Evolutionary conservation across 2,797 vertebrate genomes (phyloP), one percentile per base, ranked within the genome.

Genomic region (Martes flavigula): DNA sequence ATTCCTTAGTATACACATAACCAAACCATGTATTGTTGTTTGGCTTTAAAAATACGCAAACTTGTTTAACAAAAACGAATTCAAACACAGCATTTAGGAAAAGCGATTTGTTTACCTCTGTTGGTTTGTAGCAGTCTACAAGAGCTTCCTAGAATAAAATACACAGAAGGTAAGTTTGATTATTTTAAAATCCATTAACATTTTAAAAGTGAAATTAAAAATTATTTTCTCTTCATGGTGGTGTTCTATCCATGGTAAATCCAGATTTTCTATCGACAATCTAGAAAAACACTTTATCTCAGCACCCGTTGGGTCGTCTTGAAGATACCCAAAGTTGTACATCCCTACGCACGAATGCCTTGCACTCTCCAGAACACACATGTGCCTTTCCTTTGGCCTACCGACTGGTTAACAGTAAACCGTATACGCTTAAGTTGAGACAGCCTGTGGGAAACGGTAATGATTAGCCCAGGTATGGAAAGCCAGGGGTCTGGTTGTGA

Each of bases 81-180:
- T 90, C 0, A 3, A 92, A 35, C 95, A 97, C 23, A 81, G 62
- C 86, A 97, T 97, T 98, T 98, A 97, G 88, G 83, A 98, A 97
- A 98, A 98, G 78, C 64, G 14, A 93, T 88, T 91, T 98, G 98
- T 98, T 99, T 99, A 99, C 99, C 99, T 99, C 99, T 99, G 99
- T 99, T 98, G 99, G 99, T 99, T 99, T 99, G 99, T 99, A 99
- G 99, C 99, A 99, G 99, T 99, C 99, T 99, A 98, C 99, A 98
- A 99, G 98, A 95, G 99, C 99, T 99, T 99, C 99, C 99, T 99
- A 98, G 98, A 98, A 98, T 94, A 62, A 98, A 99, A 98, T 95
- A 92, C 97, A 98, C 81, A 95, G 87, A 93, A 66, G 0, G 48
- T 97, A 90, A 98, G 92, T 98, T 96, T 96, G 78, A 97, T 73